Evolutionary conservation across 2,888 invertebrate species (phyloP).

Genomic region (Acrocyrtus sp.): DNA sequence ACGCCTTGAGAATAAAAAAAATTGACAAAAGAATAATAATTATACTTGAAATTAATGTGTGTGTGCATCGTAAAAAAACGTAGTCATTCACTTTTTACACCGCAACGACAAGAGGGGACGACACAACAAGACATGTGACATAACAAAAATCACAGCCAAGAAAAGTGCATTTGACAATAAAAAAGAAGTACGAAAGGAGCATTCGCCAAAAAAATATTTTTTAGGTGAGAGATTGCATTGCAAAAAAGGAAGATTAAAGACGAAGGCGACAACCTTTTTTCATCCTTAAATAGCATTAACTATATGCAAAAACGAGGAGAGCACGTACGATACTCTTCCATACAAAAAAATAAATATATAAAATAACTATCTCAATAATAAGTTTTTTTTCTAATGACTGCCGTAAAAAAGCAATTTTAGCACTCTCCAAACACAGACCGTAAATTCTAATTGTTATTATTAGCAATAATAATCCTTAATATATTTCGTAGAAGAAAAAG

Average conservation of each 20-base stretch:
- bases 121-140: not conserved
- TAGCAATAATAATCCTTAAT: not conserved
- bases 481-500: conserved; percentile 16
- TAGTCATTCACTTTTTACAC: not conserved
- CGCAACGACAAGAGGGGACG: not conserved
- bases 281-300: conserved; percentile 48
- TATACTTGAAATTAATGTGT: not conserved
- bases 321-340: too few relatives aligned
- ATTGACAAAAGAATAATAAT: too few relatives aligned
- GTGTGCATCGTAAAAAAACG: not conserved
- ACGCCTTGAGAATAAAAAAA: too few relatives aligned
- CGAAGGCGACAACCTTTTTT: conserved; percentile 54
- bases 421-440: too few relatives aligned
- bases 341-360: too few relatives aligned
- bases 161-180: not conserved
- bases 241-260: conserved; percentile 53
- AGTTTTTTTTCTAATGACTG: too few relatives aligned
- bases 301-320: too few relatives aligned
- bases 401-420: too few relatives aligned
- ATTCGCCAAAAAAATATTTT: not conserved
- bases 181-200: not conserved
- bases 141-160: not conserved
- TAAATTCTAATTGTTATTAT: conserved; percentile 44
- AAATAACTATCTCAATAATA: too few relatives aligned
- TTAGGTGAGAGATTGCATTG: not conserved